These are phyloP conservation scores for Ptilorrhoa leucosticta DNA, from an alignment of 2,113 vertebrate species.

Conservation along the genomic window DNA sequence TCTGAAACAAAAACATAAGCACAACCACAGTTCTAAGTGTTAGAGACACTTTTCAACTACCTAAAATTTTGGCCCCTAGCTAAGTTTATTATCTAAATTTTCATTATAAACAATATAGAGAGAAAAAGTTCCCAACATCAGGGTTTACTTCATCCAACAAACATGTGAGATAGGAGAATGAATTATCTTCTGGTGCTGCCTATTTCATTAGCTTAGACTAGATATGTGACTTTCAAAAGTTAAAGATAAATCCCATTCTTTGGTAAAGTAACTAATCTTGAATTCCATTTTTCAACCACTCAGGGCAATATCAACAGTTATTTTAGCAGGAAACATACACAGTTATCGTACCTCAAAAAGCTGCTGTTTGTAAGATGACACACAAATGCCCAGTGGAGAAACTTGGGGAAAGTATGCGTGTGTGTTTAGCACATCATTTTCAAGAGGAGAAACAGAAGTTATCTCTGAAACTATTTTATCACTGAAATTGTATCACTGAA, in stretches of 20 bases:
- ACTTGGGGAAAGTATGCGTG: not conserved
- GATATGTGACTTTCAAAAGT: not conserved
- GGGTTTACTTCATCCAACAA: not conserved
- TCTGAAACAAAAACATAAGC: slow-evolving; percentile 55
- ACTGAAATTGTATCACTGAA: not conserved
- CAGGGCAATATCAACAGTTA: not conserved
- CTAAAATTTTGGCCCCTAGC: not conserved
- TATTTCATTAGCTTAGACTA: not conserved
- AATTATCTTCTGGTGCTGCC: not conserved
- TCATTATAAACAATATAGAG: not conserved
- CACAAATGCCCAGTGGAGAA: not conserved
- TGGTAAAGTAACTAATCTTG: not conserved
- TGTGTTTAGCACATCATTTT: not conserved
- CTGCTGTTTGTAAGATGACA: not conserved
- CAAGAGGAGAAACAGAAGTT: not conserved
- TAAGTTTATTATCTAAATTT: not conserved
- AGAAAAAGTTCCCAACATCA: not conserved
- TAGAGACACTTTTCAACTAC: not conserved
- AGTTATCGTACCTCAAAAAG: not conserved
- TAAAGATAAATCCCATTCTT: not conserved
- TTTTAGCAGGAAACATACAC: not conserved
- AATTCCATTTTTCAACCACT: not conserved
- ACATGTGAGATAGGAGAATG: not conserved
- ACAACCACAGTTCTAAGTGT: not conserved
- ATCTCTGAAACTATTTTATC: not conserved